Conservation (phyloP, 2,888 invertebrate species). For the Nemotelus pantherinus region DNA sequence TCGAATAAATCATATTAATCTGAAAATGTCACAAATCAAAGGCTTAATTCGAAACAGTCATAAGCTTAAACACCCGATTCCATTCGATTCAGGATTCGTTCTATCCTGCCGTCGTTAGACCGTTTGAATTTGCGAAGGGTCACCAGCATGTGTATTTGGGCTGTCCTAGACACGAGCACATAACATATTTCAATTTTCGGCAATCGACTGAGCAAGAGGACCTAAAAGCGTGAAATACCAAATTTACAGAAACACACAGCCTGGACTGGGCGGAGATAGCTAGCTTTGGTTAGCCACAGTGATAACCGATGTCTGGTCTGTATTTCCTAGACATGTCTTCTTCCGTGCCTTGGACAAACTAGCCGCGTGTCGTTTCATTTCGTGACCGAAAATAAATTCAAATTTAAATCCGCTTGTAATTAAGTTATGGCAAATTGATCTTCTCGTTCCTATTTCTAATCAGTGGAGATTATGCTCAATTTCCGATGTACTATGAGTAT, state of each 20-base stretch:
- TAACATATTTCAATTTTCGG: conserved; percentile 26
- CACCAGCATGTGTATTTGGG: neutral
- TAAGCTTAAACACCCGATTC: conserved; percentile 31
- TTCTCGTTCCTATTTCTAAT: conserved; percentile 41
- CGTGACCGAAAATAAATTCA: conserved; percentile 25
- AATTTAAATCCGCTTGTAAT: conserved; percentile 44
- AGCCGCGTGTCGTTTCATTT: too few relatives aligned
- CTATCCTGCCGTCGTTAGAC: too few relatives aligned
- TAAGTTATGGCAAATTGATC: conserved; percentile 50
- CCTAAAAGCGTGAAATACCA: too few relatives aligned
- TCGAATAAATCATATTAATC: conserved; percentile 38
- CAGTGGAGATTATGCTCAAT: conserved; percentile 46
- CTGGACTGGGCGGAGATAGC: too few relatives aligned
- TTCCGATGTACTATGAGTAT: conserved; percentile 44
- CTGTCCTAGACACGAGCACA: neutral
- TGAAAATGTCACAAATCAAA: conserved; percentile 43
- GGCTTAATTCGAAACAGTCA: conserved; percentile 37
- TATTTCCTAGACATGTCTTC: too few relatives aligned
- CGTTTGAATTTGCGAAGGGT: too few relatives aligned
- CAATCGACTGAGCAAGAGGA: neutral
- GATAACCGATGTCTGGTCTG: too few relatives aligned
- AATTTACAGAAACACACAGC: too few relatives aligned
- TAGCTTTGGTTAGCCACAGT: too few relatives aligned
- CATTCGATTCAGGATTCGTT: neutral
- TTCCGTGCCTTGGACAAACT: too few relatives aligned